Evolutionary conservation across 1,140 invertebrate species (phyloP).

Genomic region (Solenopsis fugax): DNA sequence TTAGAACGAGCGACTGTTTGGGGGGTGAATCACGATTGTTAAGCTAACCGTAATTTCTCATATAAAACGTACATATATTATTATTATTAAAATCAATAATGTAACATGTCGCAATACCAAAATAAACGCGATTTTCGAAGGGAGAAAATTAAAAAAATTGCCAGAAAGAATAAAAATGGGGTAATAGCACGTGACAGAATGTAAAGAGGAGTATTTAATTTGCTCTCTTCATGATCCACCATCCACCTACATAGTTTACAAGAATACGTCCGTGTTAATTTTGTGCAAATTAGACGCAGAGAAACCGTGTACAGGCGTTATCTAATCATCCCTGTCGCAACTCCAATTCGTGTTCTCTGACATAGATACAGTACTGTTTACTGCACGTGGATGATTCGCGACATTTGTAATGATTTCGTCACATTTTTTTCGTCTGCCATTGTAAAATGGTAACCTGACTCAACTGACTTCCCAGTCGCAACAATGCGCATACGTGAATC

Average conservation of each 20-base stretch:
- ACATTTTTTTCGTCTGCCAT: not conserved
- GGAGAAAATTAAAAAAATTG: not conserved
- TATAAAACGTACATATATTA: not conserved
- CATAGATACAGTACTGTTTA: not conserved
- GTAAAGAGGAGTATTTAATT: constrained; percentile 7
- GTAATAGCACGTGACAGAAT: not conserved
- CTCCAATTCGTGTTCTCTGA: constrained; percentile 6
- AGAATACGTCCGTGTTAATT: constrained; percentile 1
- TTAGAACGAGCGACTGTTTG: not conserved
- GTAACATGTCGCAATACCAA: not conserved
- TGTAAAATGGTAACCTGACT: not conserved
- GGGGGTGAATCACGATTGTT: not conserved
- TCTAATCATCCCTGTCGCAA: constrained; percentile 19
- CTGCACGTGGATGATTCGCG: not conserved
- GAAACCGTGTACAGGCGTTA: constrained; percentile 13
- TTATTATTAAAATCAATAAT: not conserved
- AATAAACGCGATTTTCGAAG: not conserved
- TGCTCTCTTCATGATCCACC: not conserved
- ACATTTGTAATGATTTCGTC: not conserved
- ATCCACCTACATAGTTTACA: not conserved
- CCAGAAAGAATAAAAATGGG: not conserved
- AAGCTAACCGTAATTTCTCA: not conserved
- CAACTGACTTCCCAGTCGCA: not conserved
- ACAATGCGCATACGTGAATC: not conserved
- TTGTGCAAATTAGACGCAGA: constrained; percentile 39